Percentiles rank a stretch among this genome's conserved stretches.
Conservation (phyloP, 2,797 vertebrate species). For the Hozukius guyotensis region DNA sequence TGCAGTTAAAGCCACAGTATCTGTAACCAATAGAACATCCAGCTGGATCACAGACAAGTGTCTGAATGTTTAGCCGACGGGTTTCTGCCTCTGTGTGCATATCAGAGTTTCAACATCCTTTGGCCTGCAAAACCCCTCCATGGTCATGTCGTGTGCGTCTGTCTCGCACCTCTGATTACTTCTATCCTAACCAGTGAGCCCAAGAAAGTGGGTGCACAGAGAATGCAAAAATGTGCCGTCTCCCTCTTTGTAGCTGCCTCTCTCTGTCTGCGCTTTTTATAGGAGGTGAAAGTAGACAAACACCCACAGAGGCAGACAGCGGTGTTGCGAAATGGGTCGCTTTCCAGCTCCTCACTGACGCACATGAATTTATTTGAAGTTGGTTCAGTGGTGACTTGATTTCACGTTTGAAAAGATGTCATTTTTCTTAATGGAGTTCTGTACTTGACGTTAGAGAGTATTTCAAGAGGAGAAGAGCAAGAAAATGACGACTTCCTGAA, state of each 20-base stretch:
- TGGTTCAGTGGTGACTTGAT: constrained; percentile 12
- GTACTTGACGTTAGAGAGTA: neutral
- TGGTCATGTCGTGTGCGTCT: neutral
- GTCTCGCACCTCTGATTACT: constrained; percentile 29
- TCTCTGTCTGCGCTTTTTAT: constrained; percentile 64
- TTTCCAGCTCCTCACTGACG: constrained; percentile 56
- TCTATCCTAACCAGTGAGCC: constrained; percentile 1
- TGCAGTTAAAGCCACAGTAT: neutral
- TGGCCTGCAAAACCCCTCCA: neutral
- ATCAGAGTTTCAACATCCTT: constrained; percentile 1
- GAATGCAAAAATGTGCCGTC: constrained; percentile 44
- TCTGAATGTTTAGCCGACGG: neutral
- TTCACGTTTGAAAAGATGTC: neutral
- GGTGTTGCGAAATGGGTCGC: constrained; percentile 60
- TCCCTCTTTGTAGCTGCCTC: constrained; percentile 5
- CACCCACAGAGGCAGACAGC: constrained; percentile 65
- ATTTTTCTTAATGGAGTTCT: neutral
- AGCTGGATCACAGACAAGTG: neutral
- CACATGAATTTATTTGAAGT: constrained; percentile 36
- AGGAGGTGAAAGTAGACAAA: constrained; percentile 79
- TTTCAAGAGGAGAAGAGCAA: neutral
- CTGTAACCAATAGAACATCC: neutral
- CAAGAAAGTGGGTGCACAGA: constrained; percentile 3
- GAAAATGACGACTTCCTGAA: neutral
- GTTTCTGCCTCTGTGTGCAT: neutral